A percentile compares a stretch with the other conserved stretches of the same genome.
These are phyloP conservation scores for honey bee (Apis mellifera) DNA, from an alignment of 1,140 invertebrate genomes.

Conservation along the genomic window Amel_HAv3.1 CM009936.2:2849001-2849500, in stretches of 20 bases:
- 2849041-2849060: no score
- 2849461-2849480: slow-evolving; percentile 36
- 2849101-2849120: no score
- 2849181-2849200: not conserved
- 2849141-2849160: no score
- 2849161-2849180: no score
- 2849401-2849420: slow-evolving; percentile 2
- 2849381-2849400: slow-evolving; percentile 38
- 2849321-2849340: slow-evolving; percentile 21
- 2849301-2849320: not conserved
- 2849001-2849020: no score
- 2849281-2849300: slow-evolving; percentile 18
- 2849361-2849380: slow-evolving; percentile 48
- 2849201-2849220: not conserved
- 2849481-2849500: not conserved
- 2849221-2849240: no score
- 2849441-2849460: slow-evolving; percentile 36
- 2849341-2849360: slow-evolving; percentile 32
- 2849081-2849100: no score
- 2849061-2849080: no score
- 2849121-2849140: no score
- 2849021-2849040: no score
- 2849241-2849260: not conserved
- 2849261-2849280: slow-evolving; percentile 22
- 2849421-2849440: slow-evolving; percentile 34